phyloP scores from a whole-genome alignment of 2,797 vertebrate species.

The Anas bernieri region DNA sequence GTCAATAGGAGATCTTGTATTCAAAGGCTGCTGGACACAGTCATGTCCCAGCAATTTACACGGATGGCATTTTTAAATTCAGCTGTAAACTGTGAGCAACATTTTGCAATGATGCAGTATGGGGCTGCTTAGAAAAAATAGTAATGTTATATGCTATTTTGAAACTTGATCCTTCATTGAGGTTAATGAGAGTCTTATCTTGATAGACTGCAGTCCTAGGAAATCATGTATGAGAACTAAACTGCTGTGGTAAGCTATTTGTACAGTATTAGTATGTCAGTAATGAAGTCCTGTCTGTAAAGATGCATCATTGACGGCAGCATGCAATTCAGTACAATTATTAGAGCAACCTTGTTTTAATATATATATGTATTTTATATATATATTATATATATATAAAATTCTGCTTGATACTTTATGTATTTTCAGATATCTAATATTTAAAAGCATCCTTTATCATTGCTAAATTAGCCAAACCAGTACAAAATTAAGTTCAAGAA shows the following conservation, averaged over 20 bases:
- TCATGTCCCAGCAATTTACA: neutral
- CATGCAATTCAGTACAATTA: neutral
- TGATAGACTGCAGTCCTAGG: neutral
- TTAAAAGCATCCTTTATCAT: conserved; percentile 58
- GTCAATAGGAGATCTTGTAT: neutral
- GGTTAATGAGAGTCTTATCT: neutral
- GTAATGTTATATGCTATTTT: neutral
- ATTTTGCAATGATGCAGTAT: fast-evolving
- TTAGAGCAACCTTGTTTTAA: conserved; percentile 29
- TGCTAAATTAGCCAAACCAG: conserved; percentile 53
- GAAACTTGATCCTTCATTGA: neutral
- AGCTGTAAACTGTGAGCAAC: neutral
- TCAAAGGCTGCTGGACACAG: neutral
- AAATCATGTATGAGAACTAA: neutral
- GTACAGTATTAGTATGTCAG: neutral
- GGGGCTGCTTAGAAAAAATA: neutral
- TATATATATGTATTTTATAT: neutral
- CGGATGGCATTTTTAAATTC: neutral
- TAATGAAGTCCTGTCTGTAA: neutral
- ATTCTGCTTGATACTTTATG: neutral
- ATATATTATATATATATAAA: neutral
- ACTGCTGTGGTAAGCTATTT: neutral
- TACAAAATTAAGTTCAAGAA: conserved; percentile 66
- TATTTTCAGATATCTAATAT: conserved; percentile 38
- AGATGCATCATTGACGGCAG: neutral